Evolutionary conservation across 2,888 invertebrate species (phyloP), one percentile per base, ranked within the genome.

Genomic region (Criorhina ranunculi): DNA sequence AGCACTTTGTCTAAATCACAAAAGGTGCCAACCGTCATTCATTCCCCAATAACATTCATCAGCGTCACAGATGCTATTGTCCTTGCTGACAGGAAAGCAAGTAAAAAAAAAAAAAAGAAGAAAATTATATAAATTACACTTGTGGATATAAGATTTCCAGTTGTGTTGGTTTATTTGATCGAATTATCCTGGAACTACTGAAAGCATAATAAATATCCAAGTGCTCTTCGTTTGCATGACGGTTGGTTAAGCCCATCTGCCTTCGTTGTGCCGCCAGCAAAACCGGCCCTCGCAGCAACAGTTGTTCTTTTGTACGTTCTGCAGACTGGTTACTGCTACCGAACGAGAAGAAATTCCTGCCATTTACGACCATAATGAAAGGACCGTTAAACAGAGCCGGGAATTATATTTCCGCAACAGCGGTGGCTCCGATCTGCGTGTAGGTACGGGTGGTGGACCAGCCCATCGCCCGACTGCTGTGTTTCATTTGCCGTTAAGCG

Each of bases 151-250:
- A 60, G 44, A 55, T 33, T 60, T 42, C 31, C 57, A 64, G 49
- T 69, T 66, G 81, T 82, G 81, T 82, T 76, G 70, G 62, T 70
- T 59, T 76, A 70, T 80, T 51, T 80, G 75, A 73, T 80, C 70
- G 76, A 81, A 81, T 81, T 81, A 79, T 73, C 33, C 57, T 57
- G 64, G 6, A 57, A 70, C 64, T 82, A 66, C 72, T 77, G 67
- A 77, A 82, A 82, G 66, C 82, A 46, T 72, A 77, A 82, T 77
- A 77, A 82, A 77, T 82, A 67, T 66, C 70, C 59, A 82, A 82
- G 72, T 77, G 53, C 60, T 35, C 66, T 77, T 77, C 77, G 59
- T 67, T 70, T 72, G 60, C 66, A 72, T 76, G 60, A 77, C 33
- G 77, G 37, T 82, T 72, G 70, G 70, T 66, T 82, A 60, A 72